Percentiles rank a stretch among this genome's conserved stretches.
Conservation (phyloP, 1,140 invertebrate genomes). For the Meteorus sp. region DNA sequence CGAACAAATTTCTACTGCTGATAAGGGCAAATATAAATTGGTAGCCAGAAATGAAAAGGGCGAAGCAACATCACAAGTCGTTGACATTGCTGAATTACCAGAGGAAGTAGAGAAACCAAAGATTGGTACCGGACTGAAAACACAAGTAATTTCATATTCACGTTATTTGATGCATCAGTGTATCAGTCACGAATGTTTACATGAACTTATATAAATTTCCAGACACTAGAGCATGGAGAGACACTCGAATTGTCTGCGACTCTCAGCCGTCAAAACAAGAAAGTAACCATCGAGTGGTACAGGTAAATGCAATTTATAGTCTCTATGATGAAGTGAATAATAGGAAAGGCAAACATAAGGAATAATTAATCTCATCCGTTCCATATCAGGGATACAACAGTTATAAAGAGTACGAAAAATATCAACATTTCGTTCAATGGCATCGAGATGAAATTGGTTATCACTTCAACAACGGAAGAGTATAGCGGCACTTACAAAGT, state of each 20-base stretch:
- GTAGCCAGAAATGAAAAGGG: slow-evolving; percentile 92
- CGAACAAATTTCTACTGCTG: slow-evolving; percentile 72
- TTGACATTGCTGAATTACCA: slow-evolving; percentile 82
- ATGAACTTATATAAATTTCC: slow-evolving; percentile 1
- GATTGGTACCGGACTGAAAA: slow-evolving; percentile 73
- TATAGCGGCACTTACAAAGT: slow-evolving; percentile 77
- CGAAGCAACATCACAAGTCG: slow-evolving; percentile 85
- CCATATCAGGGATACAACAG: slow-evolving; percentile 71
- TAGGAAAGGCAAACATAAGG: too few relatives aligned
- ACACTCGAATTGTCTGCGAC: slow-evolving; percentile 76
- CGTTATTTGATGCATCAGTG: too few relatives aligned
- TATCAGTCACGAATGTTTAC: neutral
- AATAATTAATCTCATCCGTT: too few relatives aligned
- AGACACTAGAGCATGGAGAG: slow-evolving; percentile 74
- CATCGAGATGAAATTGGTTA: slow-evolving; percentile 73
- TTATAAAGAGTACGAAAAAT: slow-evolving; percentile 71
- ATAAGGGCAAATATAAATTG: slow-evolving; percentile 88
- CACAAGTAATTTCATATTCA: slow-evolving; percentile 64
- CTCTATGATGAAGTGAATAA: too few relatives aligned
- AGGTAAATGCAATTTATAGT: too few relatives aligned
- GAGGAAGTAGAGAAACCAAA: slow-evolving; percentile 67
- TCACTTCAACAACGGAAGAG: slow-evolving; percentile 70
- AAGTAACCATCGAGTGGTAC: slow-evolving; percentile 83
- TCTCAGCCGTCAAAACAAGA: slow-evolving; percentile 73
- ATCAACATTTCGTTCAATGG: slow-evolving; percentile 80